These are phyloP conservation scores for Hydractinia symbiolongicarpus DNA, from an alignment of 30 jellyfish, hydroid and myxozoan species.

Conservation along the genomic window DNA sequence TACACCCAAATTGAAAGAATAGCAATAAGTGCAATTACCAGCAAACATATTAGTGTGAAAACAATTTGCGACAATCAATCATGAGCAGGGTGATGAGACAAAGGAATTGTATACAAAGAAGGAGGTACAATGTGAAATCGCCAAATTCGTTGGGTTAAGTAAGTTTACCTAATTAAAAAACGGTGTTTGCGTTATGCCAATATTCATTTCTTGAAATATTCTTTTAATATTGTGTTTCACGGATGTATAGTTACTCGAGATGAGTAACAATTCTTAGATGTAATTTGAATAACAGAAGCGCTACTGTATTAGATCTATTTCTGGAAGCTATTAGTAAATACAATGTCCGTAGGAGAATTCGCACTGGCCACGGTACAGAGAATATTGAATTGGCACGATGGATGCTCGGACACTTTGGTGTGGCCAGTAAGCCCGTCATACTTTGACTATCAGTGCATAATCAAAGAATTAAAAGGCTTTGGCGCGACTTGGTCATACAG, in stretches of 20 bases:
- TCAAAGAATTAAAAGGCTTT: slow-evolving; percentile 22
- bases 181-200: too few species aligned
- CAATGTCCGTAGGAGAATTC: neutral
- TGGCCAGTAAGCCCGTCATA: slow-evolving; percentile 27
- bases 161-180: neutral
- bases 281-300: slow-evolving; percentile 15
- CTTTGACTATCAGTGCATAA: slow-evolving; percentile 12
- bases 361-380: slow-evolving; percentile 41
- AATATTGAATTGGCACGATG: slow-evolving; percentile 29
- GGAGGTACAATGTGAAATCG: slow-evolving; percentile 12
- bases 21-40: neutral
- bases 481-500: slow-evolving; percentile 20
- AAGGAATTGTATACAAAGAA: neutral
- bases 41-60: neutral
- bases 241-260: slow-evolving; percentile 35
- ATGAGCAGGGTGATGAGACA: slow-evolving; percentile 10
- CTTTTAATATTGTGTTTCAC: slow-evolving; percentile 17
- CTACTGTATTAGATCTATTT: slow-evolving; percentile 17
- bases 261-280: slow-evolving; percentile 5
- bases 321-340: slow-evolving; percentile 18
- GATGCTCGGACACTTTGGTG: slow-evolving; percentile 27
- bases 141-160: neutral
- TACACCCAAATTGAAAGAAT: neutral
- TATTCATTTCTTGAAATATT: too few species aligned
- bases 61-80: neutral